Conservation (phyloP, 2,797 vertebrate genomes). For the Melanotaenia pygmaea region DNA sequence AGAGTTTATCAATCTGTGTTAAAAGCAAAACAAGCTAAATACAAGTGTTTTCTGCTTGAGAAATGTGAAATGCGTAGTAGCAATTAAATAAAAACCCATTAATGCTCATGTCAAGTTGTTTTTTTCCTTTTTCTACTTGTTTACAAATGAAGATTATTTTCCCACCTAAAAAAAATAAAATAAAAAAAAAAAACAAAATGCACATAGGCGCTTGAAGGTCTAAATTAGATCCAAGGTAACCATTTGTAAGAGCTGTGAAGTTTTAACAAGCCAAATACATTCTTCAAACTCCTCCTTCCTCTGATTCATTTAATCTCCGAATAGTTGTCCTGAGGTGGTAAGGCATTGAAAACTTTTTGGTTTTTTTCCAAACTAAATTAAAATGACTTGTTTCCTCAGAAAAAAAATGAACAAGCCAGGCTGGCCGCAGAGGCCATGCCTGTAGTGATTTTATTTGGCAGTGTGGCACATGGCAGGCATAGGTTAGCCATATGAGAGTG, state of each 20-base stretch:
- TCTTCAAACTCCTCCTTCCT: slow-evolving; percentile 28
- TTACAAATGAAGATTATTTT: slow-evolving; percentile 42
- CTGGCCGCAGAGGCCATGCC: slow-evolving; percentile 58
- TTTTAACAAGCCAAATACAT: slow-evolving; percentile 47
- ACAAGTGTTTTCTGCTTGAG: slow-evolving; percentile 18
- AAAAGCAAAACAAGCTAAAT: slow-evolving; percentile 37
- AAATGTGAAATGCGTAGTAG: slow-evolving; percentile 6
- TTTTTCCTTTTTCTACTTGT: slow-evolving; percentile 29
- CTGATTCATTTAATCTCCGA: slow-evolving; percentile 54
- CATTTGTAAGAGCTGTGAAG: slow-evolving; percentile 37
- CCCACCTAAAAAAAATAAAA: neutral
- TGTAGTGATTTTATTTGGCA: slow-evolving; percentile 75
- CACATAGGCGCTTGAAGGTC: slow-evolving; percentile 3
- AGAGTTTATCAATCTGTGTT: slow-evolving; percentile 57
- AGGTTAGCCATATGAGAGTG: slow-evolving; percentile 75
- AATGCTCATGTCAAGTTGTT: slow-evolving; percentile 15
- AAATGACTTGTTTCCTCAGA: slow-evolving; percentile 65
- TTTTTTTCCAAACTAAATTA: slow-evolving; percentile 39
- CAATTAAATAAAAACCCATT: slow-evolving; percentile 6
- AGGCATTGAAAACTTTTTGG: slow-evolving; percentile 44
- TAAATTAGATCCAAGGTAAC: slow-evolving; percentile 37
- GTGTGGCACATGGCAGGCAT: slow-evolving; percentile 50
- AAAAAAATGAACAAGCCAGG: slow-evolving; percentile 48
- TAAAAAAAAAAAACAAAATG: slow-evolving; percentile 1
- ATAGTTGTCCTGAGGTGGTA: slow-evolving; percentile 56